Evolutionary conservation across 2,888 invertebrate species (phyloP).

Genomic region (Parnassius glacialis): DNA sequence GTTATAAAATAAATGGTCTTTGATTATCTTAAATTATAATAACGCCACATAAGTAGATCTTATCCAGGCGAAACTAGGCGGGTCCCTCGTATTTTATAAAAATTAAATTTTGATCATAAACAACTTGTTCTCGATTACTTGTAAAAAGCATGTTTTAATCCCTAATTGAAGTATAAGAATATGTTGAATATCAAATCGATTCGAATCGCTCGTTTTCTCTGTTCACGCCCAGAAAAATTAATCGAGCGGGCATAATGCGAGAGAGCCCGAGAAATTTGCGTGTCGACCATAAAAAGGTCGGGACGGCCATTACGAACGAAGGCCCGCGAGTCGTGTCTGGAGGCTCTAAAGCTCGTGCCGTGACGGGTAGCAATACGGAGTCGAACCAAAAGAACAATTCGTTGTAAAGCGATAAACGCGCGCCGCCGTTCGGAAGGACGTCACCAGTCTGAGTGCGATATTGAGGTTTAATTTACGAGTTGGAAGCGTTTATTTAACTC

Average conservation of each 20-base stretch:
- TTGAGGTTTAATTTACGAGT: not conserved
- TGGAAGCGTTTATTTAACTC: not conserved
- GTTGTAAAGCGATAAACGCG: slow-evolving; percentile 33
- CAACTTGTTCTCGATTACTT: too few relatives aligned
- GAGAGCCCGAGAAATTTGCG: slow-evolving; percentile 8
- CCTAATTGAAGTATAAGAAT: not conserved
- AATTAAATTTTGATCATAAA: too few relatives aligned
- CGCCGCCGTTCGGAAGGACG: slow-evolving; percentile 30
- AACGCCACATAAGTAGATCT: too few relatives aligned
- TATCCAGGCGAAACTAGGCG: too few relatives aligned
- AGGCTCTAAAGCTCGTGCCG: slow-evolving; percentile 27
- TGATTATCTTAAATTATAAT: too few relatives aligned
- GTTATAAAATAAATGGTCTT: too few relatives aligned
- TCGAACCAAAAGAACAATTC: slow-evolving; percentile 36
- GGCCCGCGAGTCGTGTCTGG: slow-evolving; percentile 10
- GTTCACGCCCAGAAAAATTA: slow-evolving; percentile 19
- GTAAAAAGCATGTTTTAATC: too few relatives aligned
- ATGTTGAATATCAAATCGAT: not conserved
- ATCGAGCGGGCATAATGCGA: slow-evolving; percentile 7
- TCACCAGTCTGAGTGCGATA: slow-evolving; percentile 19
- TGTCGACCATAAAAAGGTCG: slow-evolving; percentile 15
- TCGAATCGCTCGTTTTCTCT: slow-evolving; percentile 4
- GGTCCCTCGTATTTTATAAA: too few relatives aligned
- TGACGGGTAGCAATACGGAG: slow-evolving; percentile 36
- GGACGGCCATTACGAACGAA: slow-evolving; percentile 5